A percentile compares a stretch with the other conserved stretches of the same genome.
These are phyloP conservation scores for Crotalus horridus DNA, from an alignment of 2,113 vertebrate genomes.

Conservation along the genomic window DNA sequence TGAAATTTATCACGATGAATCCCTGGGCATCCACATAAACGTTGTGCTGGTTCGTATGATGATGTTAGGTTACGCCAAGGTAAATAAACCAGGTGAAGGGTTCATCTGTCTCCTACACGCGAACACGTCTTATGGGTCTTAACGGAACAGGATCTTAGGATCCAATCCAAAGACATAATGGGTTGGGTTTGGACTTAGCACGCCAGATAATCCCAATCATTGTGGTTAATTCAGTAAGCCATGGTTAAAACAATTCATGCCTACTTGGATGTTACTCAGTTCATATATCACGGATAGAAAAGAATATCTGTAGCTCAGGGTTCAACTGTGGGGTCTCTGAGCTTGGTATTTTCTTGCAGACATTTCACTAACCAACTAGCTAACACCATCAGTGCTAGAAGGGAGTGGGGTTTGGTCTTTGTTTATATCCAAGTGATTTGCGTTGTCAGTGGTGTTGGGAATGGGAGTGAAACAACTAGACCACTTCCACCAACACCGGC, in stretches of 20 bases:
- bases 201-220: neutral
- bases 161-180: neutral
- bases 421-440: too few relatives aligned
- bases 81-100: conserved; percentile 49
- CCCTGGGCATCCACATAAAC: conserved; percentile 91
- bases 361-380: too few relatives aligned
- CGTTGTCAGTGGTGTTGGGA: too few relatives aligned
- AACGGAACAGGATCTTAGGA: neutral
- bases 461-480: too few relatives aligned
- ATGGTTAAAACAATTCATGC: neutral
- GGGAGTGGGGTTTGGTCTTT: too few relatives aligned
- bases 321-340: too few relatives aligned
- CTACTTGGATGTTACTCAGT: neutral
- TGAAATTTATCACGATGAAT: conserved; percentile 98
- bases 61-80: conserved; percentile 96
- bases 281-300: neutral
- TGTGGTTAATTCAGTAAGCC: neutral
- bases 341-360: too few relatives aligned
- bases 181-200: neutral
- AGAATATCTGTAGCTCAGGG: too few relatives aligned
- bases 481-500: too few relatives aligned
- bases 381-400: too few relatives aligned
- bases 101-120: rapidly evolving
- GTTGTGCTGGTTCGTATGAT: conserved; percentile 98
- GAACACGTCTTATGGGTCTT: rapidly evolving